These are phyloP conservation scores for Lycocerus yunnanus DNA, from an alignment of 2,888 invertebrate genomes.

Conservation along the genomic window DNA sequence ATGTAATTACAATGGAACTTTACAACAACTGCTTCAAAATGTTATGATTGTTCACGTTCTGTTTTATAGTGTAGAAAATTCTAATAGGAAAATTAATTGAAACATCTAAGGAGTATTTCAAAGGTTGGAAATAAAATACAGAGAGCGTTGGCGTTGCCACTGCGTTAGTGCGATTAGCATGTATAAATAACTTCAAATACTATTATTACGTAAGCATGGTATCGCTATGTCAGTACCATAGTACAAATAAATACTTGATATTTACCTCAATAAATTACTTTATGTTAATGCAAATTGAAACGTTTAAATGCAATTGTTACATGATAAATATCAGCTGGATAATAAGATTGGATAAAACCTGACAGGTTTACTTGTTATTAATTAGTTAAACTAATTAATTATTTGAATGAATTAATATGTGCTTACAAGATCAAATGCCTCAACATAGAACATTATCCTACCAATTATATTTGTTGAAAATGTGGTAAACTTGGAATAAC, in stretches of 20 bases:
- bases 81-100: not conserved
- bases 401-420: not conserved
- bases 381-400: not conserved
- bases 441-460: not conserved
- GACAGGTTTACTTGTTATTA: not conserved
- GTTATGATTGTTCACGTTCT: not conserved
- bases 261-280: not conserved
- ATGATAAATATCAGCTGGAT: not conserved
- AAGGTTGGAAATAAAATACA: not conserved
- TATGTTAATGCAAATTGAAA: not conserved
- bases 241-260: not conserved
- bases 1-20: not conserved
- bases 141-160: not conserved
- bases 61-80: not conserved
- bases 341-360: not conserved
- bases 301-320: not conserved
- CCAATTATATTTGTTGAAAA: not conserved
- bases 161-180: not conserved
- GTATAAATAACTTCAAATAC: not conserved
- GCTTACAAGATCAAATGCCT: not conserved
- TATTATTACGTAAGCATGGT: not conserved
- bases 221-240: not conserved
- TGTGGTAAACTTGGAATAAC: not conserved
- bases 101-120: not conserved
- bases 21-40: not conserved